These are phyloP conservation scores for Drosophila bifasciata DNA, from an alignment of 1,140 invertebrate species.

Conservation along the genomic window DNA sequence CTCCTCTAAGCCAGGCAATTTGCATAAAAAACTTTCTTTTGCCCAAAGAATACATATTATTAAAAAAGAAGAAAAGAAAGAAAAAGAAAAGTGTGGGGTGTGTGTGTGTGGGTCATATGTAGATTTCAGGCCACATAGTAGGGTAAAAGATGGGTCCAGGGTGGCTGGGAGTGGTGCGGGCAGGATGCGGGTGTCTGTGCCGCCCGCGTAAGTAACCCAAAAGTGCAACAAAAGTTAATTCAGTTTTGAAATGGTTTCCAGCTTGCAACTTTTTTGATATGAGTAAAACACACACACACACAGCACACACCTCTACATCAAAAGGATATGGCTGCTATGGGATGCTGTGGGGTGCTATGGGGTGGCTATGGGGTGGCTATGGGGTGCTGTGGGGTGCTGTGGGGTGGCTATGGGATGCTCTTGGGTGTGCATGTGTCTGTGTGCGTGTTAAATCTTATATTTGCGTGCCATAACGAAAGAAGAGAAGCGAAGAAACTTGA, in stretches of 20 bases:
- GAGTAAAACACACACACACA: conserved; percentile 8
- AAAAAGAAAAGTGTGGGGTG: not conserved
- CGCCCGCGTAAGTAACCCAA: conserved; percentile 27
- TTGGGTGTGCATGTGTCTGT: not conserved
- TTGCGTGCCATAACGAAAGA: conserved; percentile 35
- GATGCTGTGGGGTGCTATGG: no score
- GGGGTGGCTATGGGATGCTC: no score
- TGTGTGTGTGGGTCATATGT: conserved; percentile 30
- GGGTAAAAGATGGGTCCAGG: not conserved
- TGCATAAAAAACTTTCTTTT: conserved; percentile 50
- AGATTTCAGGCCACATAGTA: conserved; percentile 41
- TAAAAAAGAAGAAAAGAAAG: not conserved
- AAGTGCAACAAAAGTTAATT: conserved; percentile 80
- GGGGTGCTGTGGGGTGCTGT: no score
- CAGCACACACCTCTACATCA: not conserved
- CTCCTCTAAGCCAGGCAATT: conserved; percentile 32
- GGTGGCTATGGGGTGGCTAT: no score
- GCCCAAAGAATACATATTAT: conserved; percentile 11
- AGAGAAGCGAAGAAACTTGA: conserved; percentile 48
- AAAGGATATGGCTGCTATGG: not conserved
- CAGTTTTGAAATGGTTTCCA: conserved; percentile 72
- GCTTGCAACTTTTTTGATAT: conserved; percentile 51
- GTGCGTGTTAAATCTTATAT: conserved; percentile 51
- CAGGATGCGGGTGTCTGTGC: no score
- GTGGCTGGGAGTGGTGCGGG: no score